Conservation (phyloP, 2,797 vertebrate species). For the Cynodonichthys magdalenae region DNA sequence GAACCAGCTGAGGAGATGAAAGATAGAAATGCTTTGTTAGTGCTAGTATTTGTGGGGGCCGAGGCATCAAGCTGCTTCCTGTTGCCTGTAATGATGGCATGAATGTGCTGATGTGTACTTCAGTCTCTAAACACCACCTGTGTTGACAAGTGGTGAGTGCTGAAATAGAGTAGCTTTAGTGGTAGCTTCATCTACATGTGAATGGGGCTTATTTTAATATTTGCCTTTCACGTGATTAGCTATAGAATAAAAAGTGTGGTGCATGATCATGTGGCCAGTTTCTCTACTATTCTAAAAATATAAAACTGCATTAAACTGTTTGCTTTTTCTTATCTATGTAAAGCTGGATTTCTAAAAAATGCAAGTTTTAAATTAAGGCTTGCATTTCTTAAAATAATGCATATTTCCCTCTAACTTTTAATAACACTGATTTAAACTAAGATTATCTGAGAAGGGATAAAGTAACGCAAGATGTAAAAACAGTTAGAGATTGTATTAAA, state of each 20-base stretch:
- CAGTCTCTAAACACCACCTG: conserved; percentile 54
- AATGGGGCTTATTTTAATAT: conserved; percentile 36
- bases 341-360: conserved; percentile 23
- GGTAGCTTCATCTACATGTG: conserved; percentile 31
- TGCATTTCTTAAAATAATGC: no score
- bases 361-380: conserved; percentile 30
- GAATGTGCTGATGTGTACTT: conserved; percentile 60
- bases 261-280: conserved; percentile 1
- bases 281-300: conserved; percentile 28
- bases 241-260: conserved; percentile 10
- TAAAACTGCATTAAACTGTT: conserved; percentile 5
- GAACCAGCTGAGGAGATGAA: conserved; percentile 75
- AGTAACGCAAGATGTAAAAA: no score
- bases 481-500: no score
- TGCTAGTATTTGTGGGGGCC: conserved; percentile 49
- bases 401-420: no score
- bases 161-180: conserved; percentile 34
- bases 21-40: conserved; percentile 67
- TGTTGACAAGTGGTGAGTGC: conserved; percentile 57
- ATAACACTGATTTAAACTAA: no score
- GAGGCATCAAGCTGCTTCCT: conserved; percentile 65
- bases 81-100: conserved; percentile 59
- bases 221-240: conserved; percentile 15
- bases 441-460: no score
- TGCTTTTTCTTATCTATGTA: not conserved